Evolutionary conservation across 2,113 vertebrate genomes (phyloP), one percentile per base, ranked within the genome.

Genomic region (Embiotoca jacksoni): DNA sequence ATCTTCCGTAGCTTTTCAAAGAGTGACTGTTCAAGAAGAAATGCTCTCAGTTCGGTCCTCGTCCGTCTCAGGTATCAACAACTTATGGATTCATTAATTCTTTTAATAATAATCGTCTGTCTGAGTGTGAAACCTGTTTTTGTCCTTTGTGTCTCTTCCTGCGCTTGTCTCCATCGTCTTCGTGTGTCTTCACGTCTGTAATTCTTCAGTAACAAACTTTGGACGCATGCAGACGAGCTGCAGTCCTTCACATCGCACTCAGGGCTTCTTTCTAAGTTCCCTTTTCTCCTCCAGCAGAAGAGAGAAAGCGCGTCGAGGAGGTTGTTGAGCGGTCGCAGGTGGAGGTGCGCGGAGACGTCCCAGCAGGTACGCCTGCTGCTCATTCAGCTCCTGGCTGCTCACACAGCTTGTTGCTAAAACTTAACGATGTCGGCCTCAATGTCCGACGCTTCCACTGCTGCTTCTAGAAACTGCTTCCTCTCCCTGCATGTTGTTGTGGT

Each of bases 321-420:
- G 92, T 94, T 41, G 68, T 96, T 37, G 94, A 94, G 87, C 91
- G 93, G 91, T 92, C 64, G 61, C 90, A 93, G 2, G 88, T 95
- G 9, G 81, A 90, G 70, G 93, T 67, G 69, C 95, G 92, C 91
- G 93, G 95, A 87, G 93, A 71, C 47, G 10, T 58, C 44, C 84
- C 89, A n/a, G 36, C 79, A 94, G 92, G 94, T 95, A 94, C 44
- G 35, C 14, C n/a, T 32, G 55, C 30, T 73, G 59, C 23, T 23
- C 23, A 66, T 4, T 7, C 39, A 30, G 69, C 75, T 84, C 32
- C n/a, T 85, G 75, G 62, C 76, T 85, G 74, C 15, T 35, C 7
- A 1, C 5, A 23, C 36, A 62, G 67, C 75, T 84, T 47, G 0
- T 52, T 41, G 76, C 67, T 71, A 36, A 75, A 23, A 23, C 23